Base-by-base conservation (phyloP, 2,888 invertebrate species). In the Rotaria macrura region DNA sequence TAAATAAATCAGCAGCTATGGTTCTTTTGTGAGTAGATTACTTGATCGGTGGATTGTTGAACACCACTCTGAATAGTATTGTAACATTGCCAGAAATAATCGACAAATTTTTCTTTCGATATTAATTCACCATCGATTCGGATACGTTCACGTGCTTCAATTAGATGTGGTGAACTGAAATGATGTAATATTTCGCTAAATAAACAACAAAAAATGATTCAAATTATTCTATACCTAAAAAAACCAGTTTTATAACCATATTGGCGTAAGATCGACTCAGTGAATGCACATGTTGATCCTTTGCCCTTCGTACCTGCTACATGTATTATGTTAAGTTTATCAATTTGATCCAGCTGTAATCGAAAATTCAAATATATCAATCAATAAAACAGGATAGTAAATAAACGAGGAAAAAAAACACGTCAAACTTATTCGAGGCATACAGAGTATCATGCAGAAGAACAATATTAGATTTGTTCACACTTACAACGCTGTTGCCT, bases 61-160 rank as follows among this genome's bases (percentile, higher is more conserved):
- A 49, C 47, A 84, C 29, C 54, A 40, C 25, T 55, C 2, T 40
- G 14, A 84, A 84, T 83, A 29, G 23, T 6, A 85, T 52, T 79
- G 89, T 94, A 95, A 3, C 96, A 93, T 85, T 93, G 92, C 93
- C 95, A 96, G 91, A 98, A 98, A 89, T 94, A 93, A 14, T 92
- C 89, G 0, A 94, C 92, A 91, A 99, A 99, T 87, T 93, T 91
- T 0, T 93, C 92, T 89, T 94, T 93, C 4, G 93, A 91, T 85
- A 99, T 92, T 0, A 96, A 94, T 86, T 92, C 89, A 40, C 98
- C 97, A 91, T 95, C 93, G 85, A 99, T 93, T 23, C 95, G 93
- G 86, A 99, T 95, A 86, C 99, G 93, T 91, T 99, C 99, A 29
- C 95, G 93, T 0, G 96, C 96, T 57, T 94, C 94, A 10, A 97